Evolutionary conservation across 2,888 invertebrate species (phyloP).

Genomic region (Steinernema hermaphroditum): DNA sequence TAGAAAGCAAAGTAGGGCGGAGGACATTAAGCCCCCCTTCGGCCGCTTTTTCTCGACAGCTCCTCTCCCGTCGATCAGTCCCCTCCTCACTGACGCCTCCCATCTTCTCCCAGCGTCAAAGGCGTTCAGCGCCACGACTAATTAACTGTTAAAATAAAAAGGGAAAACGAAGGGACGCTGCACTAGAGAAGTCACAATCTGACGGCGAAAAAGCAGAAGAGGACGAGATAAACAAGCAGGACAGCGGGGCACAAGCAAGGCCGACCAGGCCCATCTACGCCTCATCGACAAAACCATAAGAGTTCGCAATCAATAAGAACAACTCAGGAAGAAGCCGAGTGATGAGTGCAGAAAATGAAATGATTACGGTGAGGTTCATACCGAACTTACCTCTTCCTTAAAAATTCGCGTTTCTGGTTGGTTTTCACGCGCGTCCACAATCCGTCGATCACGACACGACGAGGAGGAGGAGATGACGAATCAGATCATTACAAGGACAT

Average conservation of each 20-base stretch:
- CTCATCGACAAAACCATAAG: conserved; percentile 11
- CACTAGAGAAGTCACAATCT: conserved; percentile 7
- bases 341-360: background rate
- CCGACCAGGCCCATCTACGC: background rate
- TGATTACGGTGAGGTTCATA: no score
- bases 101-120: no score
- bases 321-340: background rate
- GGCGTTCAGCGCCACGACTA: background rate
- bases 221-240: background rate
- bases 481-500: conserved; percentile 11
- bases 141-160: conserved; percentile 7
- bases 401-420: no score
- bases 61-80: no score
- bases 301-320: conserved; percentile 14
- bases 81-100: no score
- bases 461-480: background rate
- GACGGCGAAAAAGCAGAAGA: background rate
- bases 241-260: background rate
- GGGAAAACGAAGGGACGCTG: background rate
- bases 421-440: background rate
- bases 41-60: background rate
- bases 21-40: background rate
- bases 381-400: background rate
- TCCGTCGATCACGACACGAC: background rate
- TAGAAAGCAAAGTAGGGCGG: background rate